Conservation (phyloP, 2,797 vertebrate genomes). For the Alca torda region DNA sequence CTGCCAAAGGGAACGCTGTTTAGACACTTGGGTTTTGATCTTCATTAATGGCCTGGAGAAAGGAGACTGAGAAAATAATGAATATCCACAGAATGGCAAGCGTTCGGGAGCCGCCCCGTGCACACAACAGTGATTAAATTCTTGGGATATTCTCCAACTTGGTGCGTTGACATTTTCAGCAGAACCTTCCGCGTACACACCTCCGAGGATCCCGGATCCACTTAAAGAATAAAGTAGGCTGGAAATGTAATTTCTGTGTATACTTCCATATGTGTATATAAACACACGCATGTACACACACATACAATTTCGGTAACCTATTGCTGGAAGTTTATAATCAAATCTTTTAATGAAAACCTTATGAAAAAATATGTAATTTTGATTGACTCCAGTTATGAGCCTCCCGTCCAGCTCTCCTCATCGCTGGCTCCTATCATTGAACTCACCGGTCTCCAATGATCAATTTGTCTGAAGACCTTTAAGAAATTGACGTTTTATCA, state of each 20-base stretch:
- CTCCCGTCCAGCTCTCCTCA: not conserved
- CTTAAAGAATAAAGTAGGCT: not conserved
- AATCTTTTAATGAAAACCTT: not conserved
- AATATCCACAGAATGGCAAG: not conserved
- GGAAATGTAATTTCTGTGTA: fast-evolving
- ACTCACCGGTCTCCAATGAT: not conserved
- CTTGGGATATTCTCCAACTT: not conserved
- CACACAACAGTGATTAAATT: not conserved
- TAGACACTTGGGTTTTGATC: too few species aligned
- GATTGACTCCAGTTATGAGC: not conserved
- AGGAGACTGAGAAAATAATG: not conserved
- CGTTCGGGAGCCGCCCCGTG: not conserved
- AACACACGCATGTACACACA: fast-evolving
- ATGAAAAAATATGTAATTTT: not conserved
- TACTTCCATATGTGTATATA: not conserved
- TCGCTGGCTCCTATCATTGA: not conserved
- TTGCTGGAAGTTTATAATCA: not conserved
- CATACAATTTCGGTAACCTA: fast-evolving
- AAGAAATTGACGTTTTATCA: not conserved
- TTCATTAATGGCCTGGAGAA: not conserved
- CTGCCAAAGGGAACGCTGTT: not conserved
- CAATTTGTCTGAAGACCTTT: not conserved
- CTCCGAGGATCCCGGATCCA: fast-evolving
- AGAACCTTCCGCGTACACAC: not conserved
- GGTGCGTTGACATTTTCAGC: not conserved